Percentiles rank a stretch among this genome's conserved stretches.
Conservation (phyloP, 2,797 vertebrate species). For the Epinephelus malabaricus region DNA sequence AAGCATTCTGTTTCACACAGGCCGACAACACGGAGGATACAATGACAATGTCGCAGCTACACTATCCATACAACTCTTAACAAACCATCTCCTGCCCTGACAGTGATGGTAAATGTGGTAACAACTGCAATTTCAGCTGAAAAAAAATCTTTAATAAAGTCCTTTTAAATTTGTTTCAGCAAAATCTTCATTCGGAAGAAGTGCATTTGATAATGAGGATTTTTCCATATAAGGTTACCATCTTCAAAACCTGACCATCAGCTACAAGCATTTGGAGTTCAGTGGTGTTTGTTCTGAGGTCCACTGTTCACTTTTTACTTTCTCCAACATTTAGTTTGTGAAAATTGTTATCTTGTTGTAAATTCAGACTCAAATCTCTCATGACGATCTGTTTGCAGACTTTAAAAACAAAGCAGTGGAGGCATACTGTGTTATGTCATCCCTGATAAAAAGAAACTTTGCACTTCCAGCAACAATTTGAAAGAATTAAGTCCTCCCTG, state of each 20-base stretch:
- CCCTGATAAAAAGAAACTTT: background rate
- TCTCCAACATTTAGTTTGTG: background rate
- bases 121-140: background rate
- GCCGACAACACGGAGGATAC: background rate
- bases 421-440: background rate
- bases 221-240: background rate
- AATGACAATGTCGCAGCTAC: background rate
- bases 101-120: background rate
- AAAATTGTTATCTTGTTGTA: too few relatives aligned
- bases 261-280: background rate
- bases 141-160: background rate
- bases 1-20: background rate
- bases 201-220: background rate
- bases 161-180: background rate
- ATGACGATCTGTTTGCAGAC: background rate
- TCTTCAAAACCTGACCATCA: background rate
- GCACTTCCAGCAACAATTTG: background rate
- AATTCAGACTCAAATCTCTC: background rate
- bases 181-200: background rate
- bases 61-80: background rate
- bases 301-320: background rate
- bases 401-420: background rate
- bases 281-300: background rate
- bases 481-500: background rate
- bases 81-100: background rate